Percentiles rank a stretch among this genome's conserved stretches.
Evolutionary conservation across 1,140 invertebrate genomes (phyloP).

Genomic region (Scaptomyza hsui): DNA sequence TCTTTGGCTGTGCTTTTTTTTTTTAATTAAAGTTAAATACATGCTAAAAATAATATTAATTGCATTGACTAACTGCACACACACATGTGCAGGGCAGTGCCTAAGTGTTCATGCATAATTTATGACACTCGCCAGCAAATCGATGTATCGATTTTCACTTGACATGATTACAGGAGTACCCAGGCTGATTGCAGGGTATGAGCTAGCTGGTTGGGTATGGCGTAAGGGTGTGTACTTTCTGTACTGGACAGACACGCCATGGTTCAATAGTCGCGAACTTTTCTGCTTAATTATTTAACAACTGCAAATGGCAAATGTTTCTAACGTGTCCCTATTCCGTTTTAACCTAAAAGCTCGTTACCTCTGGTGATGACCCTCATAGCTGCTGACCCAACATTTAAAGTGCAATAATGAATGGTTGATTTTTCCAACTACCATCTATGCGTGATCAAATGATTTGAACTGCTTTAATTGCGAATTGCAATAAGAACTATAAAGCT

Average conservation of each 20-base stretch:
- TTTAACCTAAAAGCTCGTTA: constrained; percentile 20
- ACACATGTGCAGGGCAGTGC: neutral
- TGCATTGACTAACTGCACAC: constrained; percentile 59
- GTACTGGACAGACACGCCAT: neutral
- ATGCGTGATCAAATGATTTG: constrained; percentile 9
- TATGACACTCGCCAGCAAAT: constrained; percentile 34
- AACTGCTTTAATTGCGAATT: neutral
- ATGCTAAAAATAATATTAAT: constrained; percentile 59
- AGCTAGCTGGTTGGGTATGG: neutral
- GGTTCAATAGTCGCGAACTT: constrained; percentile 37
- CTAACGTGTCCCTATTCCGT: constrained; percentile 11
- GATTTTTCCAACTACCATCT: neutral
- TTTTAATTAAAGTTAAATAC: constrained; percentile 58
- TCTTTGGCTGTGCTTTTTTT: neutral
- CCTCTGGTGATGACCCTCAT: constrained; percentile 14
- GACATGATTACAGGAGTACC: constrained; percentile 33
- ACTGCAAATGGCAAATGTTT: constrained; percentile 24
- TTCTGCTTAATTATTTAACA: constrained; percentile 44
- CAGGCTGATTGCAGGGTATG: neutral
- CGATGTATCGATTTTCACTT: constrained; percentile 71
- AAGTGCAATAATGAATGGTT: neutral
- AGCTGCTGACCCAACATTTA: neutral
- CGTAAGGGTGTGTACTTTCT: neutral
- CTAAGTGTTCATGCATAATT: constrained; percentile 23
- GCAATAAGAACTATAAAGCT: no score